Evolutionary conservation across 2,113 vertebrate genomes (phyloP), one percentile per base, ranked within the genome.

Genomic region (Macaca nemestrina): DNA sequence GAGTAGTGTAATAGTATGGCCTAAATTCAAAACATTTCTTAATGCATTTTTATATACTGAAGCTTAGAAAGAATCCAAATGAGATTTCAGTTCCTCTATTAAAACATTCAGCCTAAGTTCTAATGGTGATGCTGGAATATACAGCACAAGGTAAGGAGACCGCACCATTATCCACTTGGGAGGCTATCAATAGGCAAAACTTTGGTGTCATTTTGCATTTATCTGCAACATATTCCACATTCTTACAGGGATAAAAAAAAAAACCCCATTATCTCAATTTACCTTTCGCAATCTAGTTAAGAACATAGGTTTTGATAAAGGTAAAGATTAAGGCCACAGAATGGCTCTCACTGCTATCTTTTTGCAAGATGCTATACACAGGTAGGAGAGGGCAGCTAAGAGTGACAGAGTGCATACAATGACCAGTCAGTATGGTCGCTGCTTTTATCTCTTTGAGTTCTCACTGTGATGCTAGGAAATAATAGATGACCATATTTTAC

Each of bases 331-430:
- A 22, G 22, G 9, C 30, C 38, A 50, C 4, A 5, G 17, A 59
- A 20, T 57, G n/a, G 3, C 1, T 55, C 35, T 40, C 16, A 45
- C 48, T 50, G 17, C 16, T 11, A 23, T 67, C 30, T 9, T 55
- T 50, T 55, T 43, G 3, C 5, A 4, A 27, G 73, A 64, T 30
- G 25, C 32, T 22, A 2, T 5, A 14, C 16, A 4, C 0, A 18
- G 23, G 0, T 1, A 32, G 6, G 13, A 11, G 6, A 57, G 43
- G 35, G 18, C 6, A 50, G 11, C 35, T 48, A 2, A 61, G 45
- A 73, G 16, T 9, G 18, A 59, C 1, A 8, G 55, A 40, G 6
- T 11, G 1, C 8, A 32, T 22, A 12, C 6, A 8, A 10, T 1
- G 0, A n/a, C 48, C 40, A 55, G 73, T 55, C 6, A 6, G 48